Conservation (phyloP, 2,797 vertebrate genomes). For the Crenuchus spilurus region DNA sequence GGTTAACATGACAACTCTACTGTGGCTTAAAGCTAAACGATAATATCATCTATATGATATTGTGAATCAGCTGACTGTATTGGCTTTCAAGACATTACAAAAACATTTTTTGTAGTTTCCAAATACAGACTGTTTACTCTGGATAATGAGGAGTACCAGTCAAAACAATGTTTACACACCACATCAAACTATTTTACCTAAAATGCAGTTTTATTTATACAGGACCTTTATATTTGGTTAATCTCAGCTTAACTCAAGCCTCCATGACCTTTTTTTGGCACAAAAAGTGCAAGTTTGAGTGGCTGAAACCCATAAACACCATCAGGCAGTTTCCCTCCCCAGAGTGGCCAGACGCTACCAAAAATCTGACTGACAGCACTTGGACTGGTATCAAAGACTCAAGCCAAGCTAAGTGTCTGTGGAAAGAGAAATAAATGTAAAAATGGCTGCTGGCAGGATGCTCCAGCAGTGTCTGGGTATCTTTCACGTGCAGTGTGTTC, state of each 20-base stretch:
- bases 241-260: conserved; percentile 17
- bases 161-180: not conserved
- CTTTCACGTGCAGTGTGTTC: conserved; percentile 40
- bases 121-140: not conserved
- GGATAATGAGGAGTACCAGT: not conserved
- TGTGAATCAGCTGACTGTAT: too few species aligned
- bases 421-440: conserved; percentile 41
- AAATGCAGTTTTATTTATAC: not conserved
- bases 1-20: too few species aligned
- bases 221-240: not conserved
- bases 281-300: conserved; percentile 29
- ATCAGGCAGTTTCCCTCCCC: conserved; percentile 69
- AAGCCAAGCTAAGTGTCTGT: conserved; percentile 47
- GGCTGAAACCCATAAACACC: conserved; percentile 20
- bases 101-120: too few species aligned
- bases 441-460: conserved; percentile 48
- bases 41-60: too few species aligned
- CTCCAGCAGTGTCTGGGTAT: conserved; percentile 34
- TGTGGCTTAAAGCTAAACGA: too few species aligned
- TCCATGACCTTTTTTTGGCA: conserved; percentile 45
- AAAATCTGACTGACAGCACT: conserved; percentile 76
- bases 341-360: conserved; percentile 74
- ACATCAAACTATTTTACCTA: not conserved
- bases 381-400: conserved; percentile 72
- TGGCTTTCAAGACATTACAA: too few species aligned